phyloP scores from a whole-genome alignment of 1,140 invertebrate genomes.

The Tetramorium parvispinum region DNA sequence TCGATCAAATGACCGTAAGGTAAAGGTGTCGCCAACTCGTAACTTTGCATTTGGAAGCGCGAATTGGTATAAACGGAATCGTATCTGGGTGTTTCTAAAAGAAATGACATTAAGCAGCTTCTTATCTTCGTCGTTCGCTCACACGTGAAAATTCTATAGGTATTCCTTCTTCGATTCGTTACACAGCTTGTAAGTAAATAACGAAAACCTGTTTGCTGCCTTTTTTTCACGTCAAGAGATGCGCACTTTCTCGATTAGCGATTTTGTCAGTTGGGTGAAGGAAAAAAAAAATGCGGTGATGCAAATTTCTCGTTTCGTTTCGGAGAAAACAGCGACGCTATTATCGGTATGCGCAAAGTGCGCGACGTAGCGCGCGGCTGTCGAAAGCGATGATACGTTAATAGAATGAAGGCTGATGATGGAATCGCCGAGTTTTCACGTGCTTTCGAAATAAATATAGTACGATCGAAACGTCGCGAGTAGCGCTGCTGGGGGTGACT shows the following conservation, averaged over 20 bases:
- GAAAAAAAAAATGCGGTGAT: not conserved
- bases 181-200: not conserved
- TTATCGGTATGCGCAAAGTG: not conserved
- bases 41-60: not conserved
- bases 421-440: not conserved
- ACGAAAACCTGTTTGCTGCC: not conserved
- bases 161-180: not conserved
- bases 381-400: slow-evolving; percentile 18
- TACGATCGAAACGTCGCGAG: too few relatives aligned
- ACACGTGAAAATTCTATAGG: not conserved
- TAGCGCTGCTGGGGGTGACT: not conserved
- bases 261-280: not conserved
- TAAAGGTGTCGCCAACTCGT: not conserved
- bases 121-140: not conserved
- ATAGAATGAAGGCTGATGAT: slow-evolving; percentile 14
- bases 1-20: slow-evolving; percentile 49
- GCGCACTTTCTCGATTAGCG: not conserved
- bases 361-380: not conserved
- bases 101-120: not conserved
- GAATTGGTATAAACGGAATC: not conserved
- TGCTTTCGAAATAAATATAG: slow-evolving; percentile 30
- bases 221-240: not conserved
- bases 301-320: not conserved
- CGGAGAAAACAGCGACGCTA: not conserved
- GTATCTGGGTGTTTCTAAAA: not conserved